A percentile compares a stretch with the other conserved stretches of the same genome.
These are phyloP conservation scores for Drosophila fungiperda DNA, from an alignment of 2,888 invertebrate species.

Conservation along the genomic window DNA sequence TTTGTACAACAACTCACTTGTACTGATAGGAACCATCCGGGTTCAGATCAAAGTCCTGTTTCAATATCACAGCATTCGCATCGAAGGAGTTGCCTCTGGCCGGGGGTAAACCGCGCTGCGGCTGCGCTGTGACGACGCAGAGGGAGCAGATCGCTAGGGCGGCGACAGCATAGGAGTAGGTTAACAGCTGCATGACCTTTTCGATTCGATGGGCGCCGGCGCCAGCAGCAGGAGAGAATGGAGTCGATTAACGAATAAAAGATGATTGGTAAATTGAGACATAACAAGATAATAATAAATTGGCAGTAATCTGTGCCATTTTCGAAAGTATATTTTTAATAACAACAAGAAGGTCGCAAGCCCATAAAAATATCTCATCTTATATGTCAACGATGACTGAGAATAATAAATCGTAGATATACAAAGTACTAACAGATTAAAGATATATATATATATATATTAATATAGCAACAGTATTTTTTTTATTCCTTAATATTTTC, in stretches of 20 bases:
- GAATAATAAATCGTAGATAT: background rate
- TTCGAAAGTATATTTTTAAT: conserved; percentile 38
- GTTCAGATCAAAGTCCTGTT: conserved; percentile 86
- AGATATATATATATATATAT: background rate
- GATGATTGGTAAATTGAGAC: conserved; percentile 39
- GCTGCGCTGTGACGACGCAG: conserved; percentile 77
- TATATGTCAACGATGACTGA: conserved; percentile 1
- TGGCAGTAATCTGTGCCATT: conserved; percentile 32
- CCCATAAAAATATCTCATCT: background rate
- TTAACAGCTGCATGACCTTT: conserved; percentile 84
- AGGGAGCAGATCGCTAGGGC: conserved; percentile 82
- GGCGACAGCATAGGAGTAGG: conserved; percentile 74
- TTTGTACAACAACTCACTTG: conserved; percentile 82
- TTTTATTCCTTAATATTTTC: background rate
- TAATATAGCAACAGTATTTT: background rate
- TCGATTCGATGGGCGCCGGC: conserved; percentile 10
- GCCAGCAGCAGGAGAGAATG: background rate
- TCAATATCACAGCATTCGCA: conserved; percentile 86
- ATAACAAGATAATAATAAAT: conserved; percentile 35
- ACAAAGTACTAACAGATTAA: background rate
- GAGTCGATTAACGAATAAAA: conserved; percentile 21
- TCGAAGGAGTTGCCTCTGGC: conserved; percentile 78
- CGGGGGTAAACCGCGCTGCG: conserved; percentile 83
- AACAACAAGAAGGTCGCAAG: conserved; percentile 24
- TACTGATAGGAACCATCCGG: conserved; percentile 86